Base-by-base conservation (phyloP, 30 jellyfish, hydroid and myxozoan genomes). In the Aurelia sp. region DNA sequence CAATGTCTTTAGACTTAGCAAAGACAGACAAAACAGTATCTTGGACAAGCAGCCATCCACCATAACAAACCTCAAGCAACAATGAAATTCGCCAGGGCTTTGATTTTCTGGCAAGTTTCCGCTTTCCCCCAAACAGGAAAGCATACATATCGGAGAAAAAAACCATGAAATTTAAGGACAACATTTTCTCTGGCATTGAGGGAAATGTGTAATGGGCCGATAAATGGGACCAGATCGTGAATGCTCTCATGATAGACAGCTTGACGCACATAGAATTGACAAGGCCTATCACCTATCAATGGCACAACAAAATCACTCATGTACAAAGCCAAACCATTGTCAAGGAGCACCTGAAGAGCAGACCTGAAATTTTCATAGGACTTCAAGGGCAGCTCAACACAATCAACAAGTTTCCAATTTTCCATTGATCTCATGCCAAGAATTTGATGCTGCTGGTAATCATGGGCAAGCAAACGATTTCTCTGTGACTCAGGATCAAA, bases 401-500 rank as follows among this genome's bases (percentile, higher is more conserved):
- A 35, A 60, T 78, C 89, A 62, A 78, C 80, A 17, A 78, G 70
- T 71, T 66, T 78, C 59, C 89, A 78, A 41, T 63, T 78, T 13
- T 66, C 80, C 91, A 81, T 81, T 21, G 70, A 62, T 52, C 89
- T 63, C 78, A 62, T 64, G 30, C 30, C 68, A 20, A 10, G 72
- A 22, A 62, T 78, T 47, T 40, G 64, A 44, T 44, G 55, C 15
- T 44, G 55, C 55, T 78, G 89, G 89, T 78, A 78, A 48, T 78
- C 80, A 78, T 78, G 89, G 52, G 51, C 67, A 17, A 41, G 48
- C 31, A 78, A 27, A 19, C 89, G 20, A 35, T 67, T 27, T 51
- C 91, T 81, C 53, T 81, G 75, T 31, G 70, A 31, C 66, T 81
- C 84, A 41, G 89, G 89, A 37, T 78, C 80, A 64, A 78, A 78